Evolutionary conservation across 2,797 vertebrate genomes (phyloP).

Genomic region (Sebastes itinus): DNA sequence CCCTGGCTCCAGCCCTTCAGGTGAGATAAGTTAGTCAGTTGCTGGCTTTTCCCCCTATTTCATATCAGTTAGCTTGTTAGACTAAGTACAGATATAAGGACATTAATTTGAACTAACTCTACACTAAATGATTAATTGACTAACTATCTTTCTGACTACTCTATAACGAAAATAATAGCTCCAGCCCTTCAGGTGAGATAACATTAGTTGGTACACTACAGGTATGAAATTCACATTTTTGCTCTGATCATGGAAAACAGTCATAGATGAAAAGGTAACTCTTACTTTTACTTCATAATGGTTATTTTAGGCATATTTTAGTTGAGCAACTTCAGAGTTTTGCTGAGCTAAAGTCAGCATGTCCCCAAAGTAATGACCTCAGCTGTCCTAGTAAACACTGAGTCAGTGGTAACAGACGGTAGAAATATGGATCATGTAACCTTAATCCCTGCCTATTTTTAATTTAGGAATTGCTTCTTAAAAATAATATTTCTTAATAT

Average conservation of each 20-base stretch:
- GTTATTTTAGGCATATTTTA: neutral
- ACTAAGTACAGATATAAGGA: neutral
- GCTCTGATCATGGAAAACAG: no score
- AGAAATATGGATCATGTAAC: no score
- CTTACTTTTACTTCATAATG: neutral
- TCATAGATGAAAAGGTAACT: neutral
- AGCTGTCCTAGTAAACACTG: neutral
- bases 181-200: neutral
- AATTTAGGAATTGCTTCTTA: no score
- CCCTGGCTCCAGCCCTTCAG: no score
- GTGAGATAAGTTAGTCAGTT: neutral
- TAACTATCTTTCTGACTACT: no score
- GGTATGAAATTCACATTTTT: neutral
- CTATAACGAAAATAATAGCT: neutral
- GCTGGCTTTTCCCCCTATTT: neutral
- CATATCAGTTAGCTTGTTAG: neutral
- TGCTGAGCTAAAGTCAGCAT: conserved; percentile 6
- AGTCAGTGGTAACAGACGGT: no score
- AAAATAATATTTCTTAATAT: no score
- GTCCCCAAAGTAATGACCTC: conserved; percentile 63
- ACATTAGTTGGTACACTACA: neutral
- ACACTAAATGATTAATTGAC: neutral
- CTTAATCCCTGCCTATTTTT: no score
- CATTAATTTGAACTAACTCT: no score
- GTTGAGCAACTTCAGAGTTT: neutral